Conservation (phyloP, 2,113 vertebrate genomes). For the Caranx melampygus region DNA sequence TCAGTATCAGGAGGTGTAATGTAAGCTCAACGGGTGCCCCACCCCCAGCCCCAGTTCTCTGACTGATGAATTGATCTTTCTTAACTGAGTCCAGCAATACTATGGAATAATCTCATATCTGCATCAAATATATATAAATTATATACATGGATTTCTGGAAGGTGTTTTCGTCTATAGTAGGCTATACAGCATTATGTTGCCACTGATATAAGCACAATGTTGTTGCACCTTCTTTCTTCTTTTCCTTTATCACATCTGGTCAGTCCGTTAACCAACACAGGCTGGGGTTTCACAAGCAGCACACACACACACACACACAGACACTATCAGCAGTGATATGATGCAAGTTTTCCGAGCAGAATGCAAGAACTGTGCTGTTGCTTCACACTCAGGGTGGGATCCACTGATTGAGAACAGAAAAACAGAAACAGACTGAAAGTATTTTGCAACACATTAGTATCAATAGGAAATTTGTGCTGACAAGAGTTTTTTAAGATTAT, state of each 20-base stretch:
- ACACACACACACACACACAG: constrained; percentile 14
- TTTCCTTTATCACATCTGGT: constrained; percentile 39
- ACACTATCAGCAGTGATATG: constrained; percentile 25
- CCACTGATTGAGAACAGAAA: constrained; percentile 3
- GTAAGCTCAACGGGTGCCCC: too few species aligned
- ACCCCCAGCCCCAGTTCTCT: too few species aligned
- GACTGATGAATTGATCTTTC: background rate
- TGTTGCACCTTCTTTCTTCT: background rate
- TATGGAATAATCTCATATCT: background rate
- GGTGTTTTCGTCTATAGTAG: background rate
- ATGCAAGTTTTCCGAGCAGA: constrained; percentile 50
- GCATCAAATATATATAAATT: background rate
- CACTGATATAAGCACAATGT: background rate
- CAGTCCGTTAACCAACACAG: constrained; percentile 13
- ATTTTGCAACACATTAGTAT: too few species aligned
- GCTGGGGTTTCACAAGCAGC: constrained; percentile 28
- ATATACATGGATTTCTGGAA: background rate
- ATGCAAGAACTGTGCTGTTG: constrained; percentile 37
- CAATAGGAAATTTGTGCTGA: background rate
- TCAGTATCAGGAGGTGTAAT: too few species aligned
- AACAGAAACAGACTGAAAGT: constrained; percentile 10
- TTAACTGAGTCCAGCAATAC: background rate
- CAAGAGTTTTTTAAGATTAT: background rate
- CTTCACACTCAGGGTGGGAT: constrained; percentile 26
- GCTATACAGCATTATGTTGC: background rate